Base-by-base conservation (phyloP, 2,888 invertebrate species). In the Pemphredon lugubris region DNA sequence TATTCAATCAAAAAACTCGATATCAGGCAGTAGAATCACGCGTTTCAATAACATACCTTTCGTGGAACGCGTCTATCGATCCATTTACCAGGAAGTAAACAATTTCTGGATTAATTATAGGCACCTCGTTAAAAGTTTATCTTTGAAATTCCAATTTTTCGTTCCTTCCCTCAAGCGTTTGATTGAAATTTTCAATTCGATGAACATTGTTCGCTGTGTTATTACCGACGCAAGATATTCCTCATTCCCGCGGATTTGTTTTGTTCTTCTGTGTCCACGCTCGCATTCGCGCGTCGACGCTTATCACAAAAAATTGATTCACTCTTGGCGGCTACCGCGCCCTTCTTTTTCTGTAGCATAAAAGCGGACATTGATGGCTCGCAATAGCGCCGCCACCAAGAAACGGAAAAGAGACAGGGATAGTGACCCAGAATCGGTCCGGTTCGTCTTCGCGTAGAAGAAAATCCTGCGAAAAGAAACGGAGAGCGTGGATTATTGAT, bases 341-440 rank as follows among this genome's bases (percentile, higher is more conserved):
- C 34, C 34, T 55, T 57, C 48, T 37, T 45, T n/a, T n/a, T 26
- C 30, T n/a, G 13, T 18, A 11, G 11, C n/a, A 55, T 21, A 42
- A 48, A 48, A 48, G 30, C 21, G 30, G 54, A 63, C 39, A 50
- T 40, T 21, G 50, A 45, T 34, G 44, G 23, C 50, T 65, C 21
- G 44, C 51, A 20, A 14, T 34, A 23, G 30, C 20, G 7, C 9
- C 21, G 14, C 21, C 26, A 20, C 4, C 3, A 26, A 53, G 14
- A 45, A 44, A 26, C 20, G 7, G 39, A 30, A 34, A 40, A 16
- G 44, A 16, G n/a, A n/a, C 23, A 13, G 11, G 44, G 59, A 60
- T n/a, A 51, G 51, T 20, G 51, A 51, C 40, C 44, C 32, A 55
- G 42, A 44, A 55, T 40, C 20, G n/a, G n/a, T 20, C 18, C 14